Evolutionary conservation across 2,888 invertebrate genomes (phyloP).

Genomic region (Thumatha senex): DNA sequence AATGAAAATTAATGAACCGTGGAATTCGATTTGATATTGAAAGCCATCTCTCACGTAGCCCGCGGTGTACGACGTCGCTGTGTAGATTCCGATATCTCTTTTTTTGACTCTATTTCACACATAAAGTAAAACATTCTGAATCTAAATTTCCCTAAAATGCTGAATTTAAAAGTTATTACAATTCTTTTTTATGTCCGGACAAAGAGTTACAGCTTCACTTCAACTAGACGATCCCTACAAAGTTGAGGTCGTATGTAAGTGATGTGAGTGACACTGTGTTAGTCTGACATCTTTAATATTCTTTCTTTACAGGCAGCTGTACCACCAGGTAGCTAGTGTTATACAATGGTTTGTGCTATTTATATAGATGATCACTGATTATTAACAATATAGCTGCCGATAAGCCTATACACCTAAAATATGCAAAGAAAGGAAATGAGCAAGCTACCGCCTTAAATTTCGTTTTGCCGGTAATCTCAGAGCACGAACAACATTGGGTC

Average conservation of each 20-base stretch:
- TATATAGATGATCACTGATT: no score
- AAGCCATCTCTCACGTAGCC: slow-evolving; percentile 72
- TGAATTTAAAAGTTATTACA: no score
- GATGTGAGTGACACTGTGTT: no score
- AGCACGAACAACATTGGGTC: slow-evolving; percentile 47
- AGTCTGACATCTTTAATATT: no score
- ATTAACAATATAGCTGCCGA: slow-evolving; percentile 53
- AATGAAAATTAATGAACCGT: slow-evolving; percentile 86
- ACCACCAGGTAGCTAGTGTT: no score
- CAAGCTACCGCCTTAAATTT: slow-evolving; percentile 65
- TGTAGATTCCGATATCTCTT: slow-evolving; percentile 66
- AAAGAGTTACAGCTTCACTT: no score
- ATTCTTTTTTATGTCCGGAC: no score
- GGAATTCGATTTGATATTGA: slow-evolving; percentile 87
- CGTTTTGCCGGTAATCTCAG: slow-evolving; percentile 66
- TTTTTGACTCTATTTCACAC: slow-evolving; percentile 70
- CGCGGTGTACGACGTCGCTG: slow-evolving; percentile 52
- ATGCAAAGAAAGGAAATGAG: slow-evolving; percentile 76
- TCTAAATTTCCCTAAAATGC: slow-evolving; percentile 16
- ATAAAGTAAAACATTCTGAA: slow-evolving; percentile 58
- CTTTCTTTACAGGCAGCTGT: no score
- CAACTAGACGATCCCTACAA: no score
- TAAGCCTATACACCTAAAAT: slow-evolving; percentile 65
- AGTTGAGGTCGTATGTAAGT: no score
- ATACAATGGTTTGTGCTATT: no score